Evolutionary conservation across 2,888 invertebrate species (phyloP), one percentile per base, ranked within the genome.

Genomic region (Perithous albicinctus): DNA sequence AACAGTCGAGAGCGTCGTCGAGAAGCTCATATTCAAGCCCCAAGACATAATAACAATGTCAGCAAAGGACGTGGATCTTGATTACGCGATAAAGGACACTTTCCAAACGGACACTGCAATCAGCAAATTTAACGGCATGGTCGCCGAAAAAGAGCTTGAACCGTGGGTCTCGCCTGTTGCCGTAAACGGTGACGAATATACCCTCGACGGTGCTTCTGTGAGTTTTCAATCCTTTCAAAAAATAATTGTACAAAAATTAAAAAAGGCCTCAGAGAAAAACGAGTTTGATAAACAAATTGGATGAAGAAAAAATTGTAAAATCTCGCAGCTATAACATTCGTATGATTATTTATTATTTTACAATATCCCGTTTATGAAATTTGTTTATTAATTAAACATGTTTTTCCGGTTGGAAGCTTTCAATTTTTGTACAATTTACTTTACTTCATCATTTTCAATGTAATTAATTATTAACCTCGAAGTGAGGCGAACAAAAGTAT

Each of bases 81-180:
- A 98, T 88, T 98, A 96, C 93, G 98, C 98, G 82, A 96, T 96
- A 41, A 96, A 96, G 92, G 98, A 97, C 93, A 95, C 96, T 70
- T 98, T 98, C 93, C 96, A 96, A 93, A 98, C 97, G 12, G 98
- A 98, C 91, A 95, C 96, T 84, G 97, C 97, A 85, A 98, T 99
- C 89, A 97, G 96, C 92, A 96, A 97, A 93, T 96, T 96, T 92
- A 97, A 97, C 93, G 97, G 97, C 94, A 86, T 93, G 93, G 89
- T 94, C n/a, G 95, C 95, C 80, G 96, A 97, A 91, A 96, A 96
- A 85, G 97, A 97, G 92, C 93, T 99, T 84, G 97, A 98, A 93
- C 98, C 98, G 15, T 98, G 98, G 98, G 97, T 97, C 91, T 94
- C 88, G 79, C 94, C 87, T 93, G 93, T 83, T 93, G 94, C 89